Evolutionary conservation across 1,140 invertebrate genomes (phyloP).

Genomic region (Philopotamus ludificatus): DNA sequence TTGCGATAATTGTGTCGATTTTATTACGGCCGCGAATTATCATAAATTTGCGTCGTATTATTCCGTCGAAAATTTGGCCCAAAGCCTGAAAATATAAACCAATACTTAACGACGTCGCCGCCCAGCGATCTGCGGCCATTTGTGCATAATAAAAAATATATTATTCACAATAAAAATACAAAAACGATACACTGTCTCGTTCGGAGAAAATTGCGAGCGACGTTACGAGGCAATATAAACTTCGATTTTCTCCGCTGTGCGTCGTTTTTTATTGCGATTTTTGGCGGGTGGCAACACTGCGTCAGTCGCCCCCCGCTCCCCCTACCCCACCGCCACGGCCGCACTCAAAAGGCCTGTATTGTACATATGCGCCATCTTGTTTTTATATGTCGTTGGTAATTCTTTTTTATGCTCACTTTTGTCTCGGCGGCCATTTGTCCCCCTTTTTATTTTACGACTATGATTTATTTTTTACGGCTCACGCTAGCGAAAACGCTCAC

Average conservation of each 20-base stretch:
- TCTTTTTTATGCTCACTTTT: constrained; percentile 38
- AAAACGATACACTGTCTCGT: not conserved
- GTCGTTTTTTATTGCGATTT: constrained; percentile 36
- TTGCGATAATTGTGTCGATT: too few relatives aligned
- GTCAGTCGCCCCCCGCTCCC: not conserved
- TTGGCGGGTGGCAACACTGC: constrained; percentile 17
- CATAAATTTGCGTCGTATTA: too few relatives aligned
- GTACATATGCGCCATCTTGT: constrained; percentile 39
- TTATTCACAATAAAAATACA: not conserved
- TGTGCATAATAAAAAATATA: not conserved
- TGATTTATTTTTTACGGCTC: constrained; percentile 40
- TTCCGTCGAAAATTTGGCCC: too few relatives aligned
- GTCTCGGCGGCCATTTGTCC: constrained; percentile 37
- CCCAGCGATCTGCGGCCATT: too few relatives aligned
- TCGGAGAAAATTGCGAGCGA: not conserved
- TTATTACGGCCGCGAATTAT: too few relatives aligned
- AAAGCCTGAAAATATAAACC: too few relatives aligned
- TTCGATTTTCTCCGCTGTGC: not conserved
- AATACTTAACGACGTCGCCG: too few relatives aligned
- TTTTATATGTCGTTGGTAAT: constrained; percentile 28
- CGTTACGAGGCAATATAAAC: constrained; percentile 10
- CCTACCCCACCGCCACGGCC: not conserved
- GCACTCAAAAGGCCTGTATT: too few relatives aligned
- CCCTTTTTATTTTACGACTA: constrained; percentile 39
- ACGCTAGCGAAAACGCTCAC: constrained; percentile 15